A percentile compares a stretch with the other conserved stretches of the same genome.
Conservation (phyloP, 2,888 invertebrate genomes). For the Rhagium mordax region DNA sequence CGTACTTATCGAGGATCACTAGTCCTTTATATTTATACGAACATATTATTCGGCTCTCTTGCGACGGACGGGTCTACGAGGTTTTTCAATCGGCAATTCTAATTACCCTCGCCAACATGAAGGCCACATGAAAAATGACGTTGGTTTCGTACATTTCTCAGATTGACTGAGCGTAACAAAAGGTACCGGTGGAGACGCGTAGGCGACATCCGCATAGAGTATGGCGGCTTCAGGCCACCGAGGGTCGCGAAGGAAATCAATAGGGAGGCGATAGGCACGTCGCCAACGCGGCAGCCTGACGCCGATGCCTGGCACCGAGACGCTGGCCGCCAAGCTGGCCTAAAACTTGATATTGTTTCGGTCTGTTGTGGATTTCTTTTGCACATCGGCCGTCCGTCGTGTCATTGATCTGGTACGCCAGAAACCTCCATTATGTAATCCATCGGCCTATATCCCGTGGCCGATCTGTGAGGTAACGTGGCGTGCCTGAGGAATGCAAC, state of each 20-base stretch:
- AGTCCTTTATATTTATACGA: too few species aligned
- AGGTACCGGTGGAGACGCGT: background rate
- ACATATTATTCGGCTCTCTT: too few species aligned
- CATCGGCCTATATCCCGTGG: background rate
- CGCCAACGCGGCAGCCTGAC: constrained; percentile 57
- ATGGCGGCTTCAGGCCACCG: constrained; percentile 27
- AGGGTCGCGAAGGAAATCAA: constrained; percentile 47
- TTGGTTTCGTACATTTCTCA: background rate
- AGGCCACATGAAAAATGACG: background rate
- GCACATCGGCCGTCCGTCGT: background rate
- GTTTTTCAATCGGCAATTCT: too few species aligned
- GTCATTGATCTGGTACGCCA: constrained; percentile 20
- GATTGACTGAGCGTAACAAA: background rate
- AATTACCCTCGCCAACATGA: too few species aligned
- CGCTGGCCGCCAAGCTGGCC: constrained; percentile 34
- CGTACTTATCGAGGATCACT: too few species aligned
- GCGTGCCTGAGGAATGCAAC: background rate
- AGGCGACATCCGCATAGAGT: constrained; percentile 26
- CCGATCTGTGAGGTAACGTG: background rate
- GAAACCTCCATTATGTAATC: constrained; percentile 20
- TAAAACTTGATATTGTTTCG: constrained; percentile 6
- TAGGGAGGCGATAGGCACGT: constrained; percentile 52
- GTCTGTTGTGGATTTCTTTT: constrained; percentile 3
- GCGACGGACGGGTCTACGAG: too few species aligned
- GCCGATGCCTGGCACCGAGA: constrained; percentile 57